Evolutionary conservation across 2,113 vertebrate genomes (phyloP).

Genomic region (Athene noctua): DNA sequence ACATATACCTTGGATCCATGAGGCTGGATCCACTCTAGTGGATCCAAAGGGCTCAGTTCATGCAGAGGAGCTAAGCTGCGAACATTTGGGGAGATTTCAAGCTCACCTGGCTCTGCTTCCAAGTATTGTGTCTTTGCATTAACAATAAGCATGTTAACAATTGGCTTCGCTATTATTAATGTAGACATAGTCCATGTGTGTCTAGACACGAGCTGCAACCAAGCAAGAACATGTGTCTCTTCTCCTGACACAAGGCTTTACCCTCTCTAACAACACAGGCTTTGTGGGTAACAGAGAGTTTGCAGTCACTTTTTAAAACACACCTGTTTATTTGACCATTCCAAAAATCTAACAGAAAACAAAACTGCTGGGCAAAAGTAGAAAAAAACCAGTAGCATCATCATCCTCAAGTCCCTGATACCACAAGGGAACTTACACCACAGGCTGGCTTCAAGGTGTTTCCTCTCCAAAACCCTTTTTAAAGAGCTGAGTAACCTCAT

Average conservation of each 20-base stretch:
- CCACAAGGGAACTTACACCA: not conserved
- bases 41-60: not conserved
- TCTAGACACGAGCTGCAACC: not conserved
- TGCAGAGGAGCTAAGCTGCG: not conserved
- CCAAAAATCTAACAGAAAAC: not conserved
- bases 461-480: conserved; percentile 17
- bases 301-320: not conserved
- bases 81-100: not conserved
- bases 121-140: not conserved
- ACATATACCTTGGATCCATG: rapidly evolving
- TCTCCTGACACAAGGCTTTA: not conserved
- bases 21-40: not conserved
- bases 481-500: conserved; percentile 24
- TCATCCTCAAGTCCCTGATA: not conserved
- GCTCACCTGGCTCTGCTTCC: not conserved
- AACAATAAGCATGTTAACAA: not conserved
- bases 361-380: not conserved
- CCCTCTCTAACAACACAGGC: not conserved
- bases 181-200: not conserved
- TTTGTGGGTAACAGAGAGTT: not conserved
- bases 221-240: not conserved
- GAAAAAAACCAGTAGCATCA: not conserved
- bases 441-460: conserved; percentile 13
- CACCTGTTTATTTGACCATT: not conserved
- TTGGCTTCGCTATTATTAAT: not conserved